Evolutionary conservation across 1,140 invertebrate species (phyloP).

Genomic region (Drosophila tsacasi): DNA sequence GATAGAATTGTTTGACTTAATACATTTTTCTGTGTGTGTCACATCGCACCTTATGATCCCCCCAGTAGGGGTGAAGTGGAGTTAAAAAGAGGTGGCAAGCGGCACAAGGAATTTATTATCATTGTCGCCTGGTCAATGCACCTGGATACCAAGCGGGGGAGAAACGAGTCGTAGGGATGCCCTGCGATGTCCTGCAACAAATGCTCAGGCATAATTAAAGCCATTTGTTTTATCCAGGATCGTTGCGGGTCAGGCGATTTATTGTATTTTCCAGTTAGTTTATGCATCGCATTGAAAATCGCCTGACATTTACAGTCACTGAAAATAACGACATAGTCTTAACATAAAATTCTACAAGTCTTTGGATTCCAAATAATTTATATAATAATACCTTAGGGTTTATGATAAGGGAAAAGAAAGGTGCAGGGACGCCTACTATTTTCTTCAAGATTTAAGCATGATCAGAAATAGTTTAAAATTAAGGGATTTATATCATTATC

Average conservation of each 20-base stretch:
- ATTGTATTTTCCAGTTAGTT: slow-evolving; percentile 74
- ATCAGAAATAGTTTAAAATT: no score
- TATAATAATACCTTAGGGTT: not conserved
- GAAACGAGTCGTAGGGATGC: slow-evolving; percentile 1
- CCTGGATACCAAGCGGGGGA: slow-evolving; percentile 35
- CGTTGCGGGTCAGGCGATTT: slow-evolving; percentile 65
- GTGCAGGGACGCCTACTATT: no score
- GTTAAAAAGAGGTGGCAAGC: slow-evolving; percentile 20
- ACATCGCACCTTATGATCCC: not conserved
- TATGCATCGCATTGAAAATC: slow-evolving; percentile 64
- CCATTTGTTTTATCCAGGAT: slow-evolving; percentile 71
- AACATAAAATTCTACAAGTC: not conserved
- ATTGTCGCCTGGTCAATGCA: slow-evolving; percentile 72
- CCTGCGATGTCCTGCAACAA: slow-evolving; percentile 40
- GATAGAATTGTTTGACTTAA: not conserved
- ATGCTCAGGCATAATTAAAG: slow-evolving; percentile 74
- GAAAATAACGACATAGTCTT: not conserved
- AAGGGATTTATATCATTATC: not conserved
- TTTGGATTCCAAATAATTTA: no score
- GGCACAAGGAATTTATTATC: slow-evolving; percentile 71
- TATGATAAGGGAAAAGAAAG: no score
- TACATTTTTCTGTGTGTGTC: not conserved
- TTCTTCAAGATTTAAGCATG: no score
- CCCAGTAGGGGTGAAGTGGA: no score
- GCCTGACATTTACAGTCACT: slow-evolving; percentile 16